phyloP scores from a whole-genome alignment of 1,140 invertebrate species.

The Cotesia vestalis region DNA sequence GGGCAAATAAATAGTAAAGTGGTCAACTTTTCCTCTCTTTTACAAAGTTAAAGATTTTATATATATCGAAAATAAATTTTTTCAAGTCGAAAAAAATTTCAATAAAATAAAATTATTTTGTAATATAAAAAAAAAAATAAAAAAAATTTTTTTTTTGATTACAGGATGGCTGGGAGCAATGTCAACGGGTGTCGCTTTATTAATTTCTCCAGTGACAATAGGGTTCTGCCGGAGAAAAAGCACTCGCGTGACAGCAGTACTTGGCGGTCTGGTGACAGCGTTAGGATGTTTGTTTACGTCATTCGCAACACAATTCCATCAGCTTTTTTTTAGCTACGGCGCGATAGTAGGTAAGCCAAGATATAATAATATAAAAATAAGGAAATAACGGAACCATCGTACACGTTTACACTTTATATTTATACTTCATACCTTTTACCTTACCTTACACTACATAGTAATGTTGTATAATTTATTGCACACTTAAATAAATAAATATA shows the following conservation, averaged over 20 bases:
- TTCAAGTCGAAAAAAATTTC: no score
- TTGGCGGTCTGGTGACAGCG: conserved; percentile 85
- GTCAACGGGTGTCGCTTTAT: conserved; percentile 81
- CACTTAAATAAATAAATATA: background rate
- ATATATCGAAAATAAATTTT: no score
- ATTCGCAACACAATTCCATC: conserved; percentile 89
- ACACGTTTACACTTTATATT: no score
- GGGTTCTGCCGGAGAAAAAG: conserved; percentile 86
- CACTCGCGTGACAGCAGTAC: conserved; percentile 85
- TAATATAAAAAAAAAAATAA: no score
- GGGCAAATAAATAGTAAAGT: no score
- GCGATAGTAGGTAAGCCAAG: conserved; percentile 68
- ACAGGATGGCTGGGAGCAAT: conserved; percentile 85
- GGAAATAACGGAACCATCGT: no score
- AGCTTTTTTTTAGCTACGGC: conserved; percentile 88
- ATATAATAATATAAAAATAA: no score
- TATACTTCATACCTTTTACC: no score
- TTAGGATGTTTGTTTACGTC: conserved; percentile 88
- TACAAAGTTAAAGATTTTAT: no score
- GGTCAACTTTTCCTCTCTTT: no score
- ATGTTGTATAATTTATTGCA: conserved; percentile 24
- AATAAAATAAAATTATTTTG: no score
- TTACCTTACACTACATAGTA: no score
- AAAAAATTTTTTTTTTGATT: conserved; percentile 52
- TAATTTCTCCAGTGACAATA: conserved; percentile 85